Evolutionary conservation across 2,888 invertebrate species (phyloP).

Genomic region (Caenorhabditis panamensis): DNA sequence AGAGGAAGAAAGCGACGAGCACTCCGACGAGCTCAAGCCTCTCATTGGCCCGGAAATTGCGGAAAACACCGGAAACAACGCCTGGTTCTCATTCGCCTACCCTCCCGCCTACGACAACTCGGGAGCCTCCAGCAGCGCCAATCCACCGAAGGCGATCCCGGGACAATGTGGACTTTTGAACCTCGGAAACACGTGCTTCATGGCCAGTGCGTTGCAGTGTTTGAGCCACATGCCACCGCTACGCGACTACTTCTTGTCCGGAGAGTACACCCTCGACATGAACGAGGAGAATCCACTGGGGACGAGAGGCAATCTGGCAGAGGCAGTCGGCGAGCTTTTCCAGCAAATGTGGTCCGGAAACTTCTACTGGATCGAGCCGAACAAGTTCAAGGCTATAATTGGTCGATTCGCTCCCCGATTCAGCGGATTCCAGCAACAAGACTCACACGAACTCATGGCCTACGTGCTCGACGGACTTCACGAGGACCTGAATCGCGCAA

Average conservation of each 20-base stretch:
- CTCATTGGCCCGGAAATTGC: too few species aligned
- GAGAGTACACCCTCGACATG: slow-evolving; percentile 83
- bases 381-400: slow-evolving; percentile 83
- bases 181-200: slow-evolving; percentile 95
- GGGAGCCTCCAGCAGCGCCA: too few species aligned
- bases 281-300: slow-evolving; percentile 84
- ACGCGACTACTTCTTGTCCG: slow-evolving; percentile 83
- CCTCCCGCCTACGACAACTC: too few species aligned
- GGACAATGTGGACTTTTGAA: slow-evolving; percentile 88
- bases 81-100: too few species aligned
- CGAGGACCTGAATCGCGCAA: slow-evolving; percentile 84
- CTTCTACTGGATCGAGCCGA: slow-evolving; percentile 82
- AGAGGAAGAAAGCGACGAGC: too few species aligned
- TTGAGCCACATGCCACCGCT: slow-evolving; percentile 84
- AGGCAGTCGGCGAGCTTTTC: slow-evolving; percentile 83
- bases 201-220: slow-evolving; percentile 92
- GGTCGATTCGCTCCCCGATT: slow-evolving; percentile 85
- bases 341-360: slow-evolving; percentile 84
- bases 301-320: slow-evolving; percentile 82
- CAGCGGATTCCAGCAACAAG: slow-evolving; percentile 85
- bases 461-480: slow-evolving; percentile 85
- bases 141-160: too few species aligned
- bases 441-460: slow-evolving; percentile 85
- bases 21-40: too few species aligned
- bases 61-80: too few species aligned